These are phyloP conservation scores for Danio tinwini DNA, from an alignment of 2,797 vertebrate genomes.

Conservation along the genomic window DNA sequence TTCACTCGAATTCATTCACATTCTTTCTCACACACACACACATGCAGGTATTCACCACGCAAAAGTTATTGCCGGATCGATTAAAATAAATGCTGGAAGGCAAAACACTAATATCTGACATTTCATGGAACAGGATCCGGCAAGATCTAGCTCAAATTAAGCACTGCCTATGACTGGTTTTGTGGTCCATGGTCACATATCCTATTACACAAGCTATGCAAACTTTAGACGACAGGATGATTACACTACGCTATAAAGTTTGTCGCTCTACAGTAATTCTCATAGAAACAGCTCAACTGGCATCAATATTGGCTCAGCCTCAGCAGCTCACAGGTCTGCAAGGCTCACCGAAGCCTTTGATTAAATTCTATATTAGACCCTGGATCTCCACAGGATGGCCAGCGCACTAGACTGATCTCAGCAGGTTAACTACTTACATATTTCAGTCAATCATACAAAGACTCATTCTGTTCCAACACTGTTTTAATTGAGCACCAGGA, in stretches of 20 bases:
- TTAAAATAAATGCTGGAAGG: too few relatives aligned
- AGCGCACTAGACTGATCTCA: slow-evolving; percentile 29
- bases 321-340: not conserved
- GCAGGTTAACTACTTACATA: slow-evolving; percentile 28
- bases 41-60: too few relatives aligned
- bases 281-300: slow-evolving; percentile 8
- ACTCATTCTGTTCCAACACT: slow-evolving; percentile 26
- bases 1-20: too few relatives aligned
- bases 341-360: slow-evolving; percentile 32
- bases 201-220: not conserved
- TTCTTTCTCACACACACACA: too few relatives aligned
- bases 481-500: slow-evolving; percentile 36
- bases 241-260: not conserved
- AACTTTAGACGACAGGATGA: not conserved
- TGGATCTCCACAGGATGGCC: slow-evolving; percentile 30
- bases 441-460: slow-evolving; percentile 29
- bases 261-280: not conserved
- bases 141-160: too few relatives aligned
- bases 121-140: too few relatives aligned
- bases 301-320: not conserved
- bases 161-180: too few relatives aligned
- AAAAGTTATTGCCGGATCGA: too few relatives aligned
- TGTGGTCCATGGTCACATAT: not conserved
- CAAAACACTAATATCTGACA: too few relatives aligned
- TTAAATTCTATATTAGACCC: slow-evolving; percentile 36